Percentiles rank a stretch among this genome's conserved stretches.
These are phyloP conservation scores for Pachycephala philippinensis DNA, from an alignment of 2,113 vertebrate species.

Conservation along the genomic window DNA sequence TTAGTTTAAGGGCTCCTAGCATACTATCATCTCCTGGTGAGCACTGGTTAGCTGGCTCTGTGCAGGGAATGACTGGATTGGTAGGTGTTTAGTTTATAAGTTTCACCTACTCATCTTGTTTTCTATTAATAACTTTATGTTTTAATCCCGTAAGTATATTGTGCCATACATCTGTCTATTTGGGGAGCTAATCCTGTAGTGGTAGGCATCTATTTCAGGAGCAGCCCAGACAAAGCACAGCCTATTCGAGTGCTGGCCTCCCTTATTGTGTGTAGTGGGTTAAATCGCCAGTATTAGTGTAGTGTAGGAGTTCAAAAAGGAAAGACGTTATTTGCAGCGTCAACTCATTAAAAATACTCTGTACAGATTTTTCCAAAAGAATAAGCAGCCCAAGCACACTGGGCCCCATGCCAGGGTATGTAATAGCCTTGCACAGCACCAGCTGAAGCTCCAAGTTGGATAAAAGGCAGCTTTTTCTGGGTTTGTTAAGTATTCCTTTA, in stretches of 20 bases:
- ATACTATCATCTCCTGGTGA: background rate
- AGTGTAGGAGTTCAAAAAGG: conserved; percentile 6
- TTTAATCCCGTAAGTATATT: background rate
- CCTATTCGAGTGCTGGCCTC: background rate
- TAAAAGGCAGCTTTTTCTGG: conserved; percentile 23
- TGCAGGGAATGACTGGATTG: background rate
- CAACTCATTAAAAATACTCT: conserved; percentile 36
- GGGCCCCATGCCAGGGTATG: background rate
- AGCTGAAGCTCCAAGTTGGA: background rate
- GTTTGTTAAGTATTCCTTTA: conserved; percentile 24
- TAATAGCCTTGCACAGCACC: background rate
- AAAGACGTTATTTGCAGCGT: background rate
- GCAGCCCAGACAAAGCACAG: background rate
- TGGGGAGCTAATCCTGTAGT: background rate
- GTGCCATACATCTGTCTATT: background rate
- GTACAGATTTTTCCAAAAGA: conserved; percentile 39
- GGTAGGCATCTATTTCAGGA: conserved; percentile 17
- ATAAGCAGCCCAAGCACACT: conserved; percentile 10
- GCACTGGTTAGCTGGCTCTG: background rate
- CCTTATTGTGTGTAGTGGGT: background rate
- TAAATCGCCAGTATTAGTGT: background rate
- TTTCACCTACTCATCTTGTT: background rate
- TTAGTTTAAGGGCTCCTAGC: background rate
- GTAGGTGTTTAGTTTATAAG: background rate
- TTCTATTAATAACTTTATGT: conserved; percentile 1